A percentile compares a stretch with the other conserved stretches of the same genome.
phyloP scores from a whole-genome alignment of 2,888 invertebrate genomes.

The Oscheius onirici region DNA sequence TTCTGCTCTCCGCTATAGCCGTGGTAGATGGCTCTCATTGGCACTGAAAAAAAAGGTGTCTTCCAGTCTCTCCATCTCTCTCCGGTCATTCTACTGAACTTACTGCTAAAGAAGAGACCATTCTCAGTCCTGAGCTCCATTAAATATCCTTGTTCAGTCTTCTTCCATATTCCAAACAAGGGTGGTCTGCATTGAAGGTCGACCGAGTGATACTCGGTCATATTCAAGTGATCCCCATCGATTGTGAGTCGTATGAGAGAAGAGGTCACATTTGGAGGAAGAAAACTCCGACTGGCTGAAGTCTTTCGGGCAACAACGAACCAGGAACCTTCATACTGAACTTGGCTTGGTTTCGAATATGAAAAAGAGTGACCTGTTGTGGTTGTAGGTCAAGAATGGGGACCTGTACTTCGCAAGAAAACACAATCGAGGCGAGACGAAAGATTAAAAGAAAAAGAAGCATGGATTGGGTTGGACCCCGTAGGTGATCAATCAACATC shows the following conservation, averaged over 20 bases:
- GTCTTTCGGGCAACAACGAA: constrained; percentile 55
- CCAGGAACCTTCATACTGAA: constrained; percentile 60
- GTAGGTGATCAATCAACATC: too few relatives aligned
- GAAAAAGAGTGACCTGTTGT: neutral
- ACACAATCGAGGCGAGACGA: neutral
- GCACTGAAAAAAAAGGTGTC: constrained; percentile 43
- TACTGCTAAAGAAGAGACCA: constrained; percentile 29
- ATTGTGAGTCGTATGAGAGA: constrained; percentile 44
- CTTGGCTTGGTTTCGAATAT: neutral
- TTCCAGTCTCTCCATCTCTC: neutral
- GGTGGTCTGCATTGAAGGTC: constrained; percentile 31
- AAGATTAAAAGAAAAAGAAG: too few relatives aligned
- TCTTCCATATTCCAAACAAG: constrained; percentile 42
- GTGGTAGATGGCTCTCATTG: constrained; percentile 55
- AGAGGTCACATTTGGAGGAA: constrained; percentile 47
- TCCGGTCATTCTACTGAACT: neutral
- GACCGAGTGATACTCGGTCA: constrained; percentile 55
- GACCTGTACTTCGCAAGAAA: constrained; percentile 23
- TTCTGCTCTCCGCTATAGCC: constrained; percentile 58
- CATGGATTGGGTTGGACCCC: too few relatives aligned
- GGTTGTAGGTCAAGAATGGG: constrained; percentile 12
- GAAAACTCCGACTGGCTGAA: constrained; percentile 39
- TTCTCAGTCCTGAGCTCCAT: constrained; percentile 38
- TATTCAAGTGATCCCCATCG: constrained; percentile 35
- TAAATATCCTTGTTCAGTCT: constrained; percentile 43